Base-by-base conservation (phyloP, 2,113 vertebrate species). In the Rhynchomys soricoides region DNA sequence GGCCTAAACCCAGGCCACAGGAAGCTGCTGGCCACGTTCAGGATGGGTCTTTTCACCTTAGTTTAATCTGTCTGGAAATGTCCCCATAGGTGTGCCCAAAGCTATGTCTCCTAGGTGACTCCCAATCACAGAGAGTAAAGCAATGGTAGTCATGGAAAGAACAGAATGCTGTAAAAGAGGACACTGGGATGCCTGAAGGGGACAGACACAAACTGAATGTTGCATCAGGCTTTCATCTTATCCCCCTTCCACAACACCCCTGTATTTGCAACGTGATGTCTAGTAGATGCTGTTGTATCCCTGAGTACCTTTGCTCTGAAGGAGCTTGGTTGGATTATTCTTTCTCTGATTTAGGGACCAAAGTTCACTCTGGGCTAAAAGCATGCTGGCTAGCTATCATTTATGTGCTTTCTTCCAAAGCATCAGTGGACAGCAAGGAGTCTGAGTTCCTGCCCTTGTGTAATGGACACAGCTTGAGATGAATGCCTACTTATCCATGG, bases 161-260 rank as follows among this genome's bases (percentile, higher is more conserved):
- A 62, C 1, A 40, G 37, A 15, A 82, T 24, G 17, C 7, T 43
- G 15, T 83, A 13, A 83, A 62, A 85, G 40, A 64, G 31, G 40
- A 66, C 40, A 86, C 8, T 22, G 52, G 34, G 43, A 21, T 48
- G 59, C 31, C 83, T 37, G 83, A 64, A 85, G 59, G 43, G 45
- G 83, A 66, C 40, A 66, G 29, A 48, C 43, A 12, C 17, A 21
- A 86, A 34, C 21, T 22, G 16, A 5, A 48, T 12, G 52, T 3
- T 0, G 15, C 16, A 10, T 59, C 40, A 29, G 43, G 40, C 29
- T 66, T 66, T 22, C 83, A 34, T 66, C 48, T 52, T 48, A 3
- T 0, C 7, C 22, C 75, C 31, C 6, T 2, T 29, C 29, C 3
- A 52, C 29, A n/a, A 7, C 17, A 82, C 1, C 24, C 26, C 26